phyloP scores from a whole-genome alignment of 2,797 vertebrate species.

The Sebastes minor region DNA sequence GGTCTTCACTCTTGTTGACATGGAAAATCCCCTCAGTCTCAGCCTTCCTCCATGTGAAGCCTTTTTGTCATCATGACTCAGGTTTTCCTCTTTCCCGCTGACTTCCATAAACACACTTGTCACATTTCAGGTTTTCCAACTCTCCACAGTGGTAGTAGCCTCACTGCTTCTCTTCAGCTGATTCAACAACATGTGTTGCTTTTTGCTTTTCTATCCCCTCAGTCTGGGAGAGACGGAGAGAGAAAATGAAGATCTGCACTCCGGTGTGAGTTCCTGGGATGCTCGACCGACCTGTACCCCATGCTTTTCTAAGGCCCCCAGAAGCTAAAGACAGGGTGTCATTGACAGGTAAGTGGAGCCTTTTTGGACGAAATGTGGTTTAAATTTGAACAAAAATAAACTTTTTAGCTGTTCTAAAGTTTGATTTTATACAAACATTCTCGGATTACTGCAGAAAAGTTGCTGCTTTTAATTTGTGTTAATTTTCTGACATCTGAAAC shows the following conservation, averaged over 20 bases:
- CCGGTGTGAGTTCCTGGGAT: conserved; percentile 57
- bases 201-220: conserved; percentile 13
- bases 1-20: conserved; percentile 45
- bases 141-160: conserved; percentile 17
- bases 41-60: conserved; percentile 31
- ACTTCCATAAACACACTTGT: conserved; percentile 69
- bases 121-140: conserved; percentile 66
- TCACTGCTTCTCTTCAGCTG: conserved; percentile 36
- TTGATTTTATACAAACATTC: conserved; percentile 4
- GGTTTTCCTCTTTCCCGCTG: conserved; percentile 68
- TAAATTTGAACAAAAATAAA: not conserved
- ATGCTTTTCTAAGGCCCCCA: conserved; percentile 59
- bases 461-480: not conserved
- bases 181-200: conserved; percentile 40
- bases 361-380: not conserved
- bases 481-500: conserved; percentile 1
- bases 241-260: conserved; percentile 35
- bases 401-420: not conserved
- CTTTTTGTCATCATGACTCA: conserved; percentile 66
- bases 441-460: not conserved
- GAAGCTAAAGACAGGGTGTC: conserved; percentile 62
- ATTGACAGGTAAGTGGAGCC: conserved; percentile 61
- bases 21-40: conserved; percentile 68
- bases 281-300: conserved; percentile 31
- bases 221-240: conserved; percentile 14